Evolutionary conservation across 2,797 vertebrate species (phyloP).

Genomic region (Myripristis jacobus): DNA sequence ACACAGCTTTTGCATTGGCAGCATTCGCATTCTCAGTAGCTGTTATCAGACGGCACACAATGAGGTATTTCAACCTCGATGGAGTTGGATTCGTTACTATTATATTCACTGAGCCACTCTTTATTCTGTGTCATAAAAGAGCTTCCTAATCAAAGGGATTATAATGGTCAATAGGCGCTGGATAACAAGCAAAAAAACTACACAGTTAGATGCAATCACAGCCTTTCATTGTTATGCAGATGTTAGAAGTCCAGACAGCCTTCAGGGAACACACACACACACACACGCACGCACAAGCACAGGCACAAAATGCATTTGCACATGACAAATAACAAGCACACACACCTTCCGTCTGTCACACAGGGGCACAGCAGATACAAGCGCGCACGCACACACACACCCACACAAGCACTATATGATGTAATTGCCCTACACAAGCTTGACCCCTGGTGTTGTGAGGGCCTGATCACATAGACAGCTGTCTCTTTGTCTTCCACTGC

Average conservation of each 20-base stretch:
- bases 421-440: not conserved
- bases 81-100: not conserved
- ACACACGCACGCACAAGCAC: not conserved
- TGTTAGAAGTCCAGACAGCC: not conserved
- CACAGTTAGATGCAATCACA: constrained; percentile 3
- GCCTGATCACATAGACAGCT: constrained; percentile 27
- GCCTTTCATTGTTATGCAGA: constrained; percentile 21
- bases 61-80: not conserved
- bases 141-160: constrained; percentile 18
- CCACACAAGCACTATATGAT: not conserved
- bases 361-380: too few relatives aligned
- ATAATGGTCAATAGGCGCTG: not conserved
- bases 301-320: too few relatives aligned
- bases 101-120: not conserved
- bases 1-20: not conserved
- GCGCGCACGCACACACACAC: not conserved
- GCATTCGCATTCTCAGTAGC: not conserved
- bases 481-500: constrained; percentile 54
- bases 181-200: constrained; percentile 5
- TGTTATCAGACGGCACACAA: not conserved
- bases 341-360: too few relatives aligned
- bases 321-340: too few relatives aligned
- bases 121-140: not conserved
- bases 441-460: not conserved
- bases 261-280: constrained; percentile 5